These are phyloP conservation scores for Oscheius sp. DNA, from an alignment of 2,888 invertebrate species.

Conservation along the genomic window DNA sequence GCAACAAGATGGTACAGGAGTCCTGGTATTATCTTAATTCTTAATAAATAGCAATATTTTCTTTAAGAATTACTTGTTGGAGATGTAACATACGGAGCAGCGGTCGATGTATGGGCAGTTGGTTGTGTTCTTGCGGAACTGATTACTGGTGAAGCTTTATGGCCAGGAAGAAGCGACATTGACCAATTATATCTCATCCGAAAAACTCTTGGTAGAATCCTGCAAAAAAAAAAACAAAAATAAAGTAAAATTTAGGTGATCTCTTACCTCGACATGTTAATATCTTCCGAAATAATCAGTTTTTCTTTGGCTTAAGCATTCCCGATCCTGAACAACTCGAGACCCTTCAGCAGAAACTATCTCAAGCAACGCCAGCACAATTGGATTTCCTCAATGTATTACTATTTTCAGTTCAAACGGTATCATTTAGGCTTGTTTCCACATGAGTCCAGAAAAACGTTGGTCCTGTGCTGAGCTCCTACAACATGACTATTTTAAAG, in stretches of 20 bases:
- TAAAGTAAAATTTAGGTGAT: slow-evolving; percentile 77
- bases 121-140: slow-evolving; percentile 77
- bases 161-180: slow-evolving; percentile 98
- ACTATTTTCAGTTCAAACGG: not conserved
- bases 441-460: slow-evolving; percentile 89
- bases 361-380: slow-evolving; percentile 78
- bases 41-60: not conserved
- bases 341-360: slow-evolving; percentile 86
- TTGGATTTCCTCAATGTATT: slow-evolving; percentile 85
- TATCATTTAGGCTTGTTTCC: slow-evolving; percentile 87
- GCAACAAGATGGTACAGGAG: slow-evolving; percentile 95
- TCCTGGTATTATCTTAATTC: slow-evolving; percentile 35
- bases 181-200: slow-evolving; percentile 96
- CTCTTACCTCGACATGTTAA: slow-evolving; percentile 91
- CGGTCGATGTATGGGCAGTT: slow-evolving; percentile 98
- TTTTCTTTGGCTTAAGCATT: slow-evolving; percentile 88
- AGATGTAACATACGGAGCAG: slow-evolving; percentile 80
- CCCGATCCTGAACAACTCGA: slow-evolving; percentile 87
- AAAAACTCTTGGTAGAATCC: slow-evolving; percentile 87
- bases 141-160: slow-evolving; percentile 81
- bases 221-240: too few species aligned
- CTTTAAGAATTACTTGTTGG: slow-evolving; percentile 94
- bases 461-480: slow-evolving; percentile 91
- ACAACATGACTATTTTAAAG: slow-evolving; percentile 85
- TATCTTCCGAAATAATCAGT: slow-evolving; percentile 93